These are phyloP conservation scores for Saccostrea glomerata DNA, from an alignment of 1,140 invertebrate genomes.

Conservation along the genomic window DNA sequence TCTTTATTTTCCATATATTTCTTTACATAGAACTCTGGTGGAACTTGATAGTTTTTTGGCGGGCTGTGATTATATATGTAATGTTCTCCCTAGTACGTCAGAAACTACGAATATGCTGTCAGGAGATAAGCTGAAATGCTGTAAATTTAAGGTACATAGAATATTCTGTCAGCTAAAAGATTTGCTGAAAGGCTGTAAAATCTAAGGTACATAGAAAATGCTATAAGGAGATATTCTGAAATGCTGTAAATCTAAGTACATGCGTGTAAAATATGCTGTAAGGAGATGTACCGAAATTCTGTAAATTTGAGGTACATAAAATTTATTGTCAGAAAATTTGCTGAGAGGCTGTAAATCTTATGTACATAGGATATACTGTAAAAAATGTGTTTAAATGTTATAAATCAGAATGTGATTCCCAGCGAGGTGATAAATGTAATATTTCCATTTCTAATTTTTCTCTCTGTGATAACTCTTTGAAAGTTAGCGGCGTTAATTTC, in stretches of 20 bases:
- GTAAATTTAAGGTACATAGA: conserved; percentile 46
- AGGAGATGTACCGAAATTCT: conserved; percentile 79
- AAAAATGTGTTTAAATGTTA: no score
- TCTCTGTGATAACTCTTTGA: no score
- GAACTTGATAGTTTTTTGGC: conserved; percentile 78
- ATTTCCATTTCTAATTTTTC: no score
- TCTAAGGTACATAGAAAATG: background rate
- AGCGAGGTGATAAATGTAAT: no score
- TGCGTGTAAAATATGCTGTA: conserved; percentile 79
- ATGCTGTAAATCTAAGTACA: background rate
- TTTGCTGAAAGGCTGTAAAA: background rate
- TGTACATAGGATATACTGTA: background rate
- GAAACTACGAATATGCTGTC: conserved; percentile 81
- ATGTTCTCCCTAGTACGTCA: conserved; percentile 81
- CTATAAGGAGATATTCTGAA: background rate
- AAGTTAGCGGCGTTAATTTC: no score
- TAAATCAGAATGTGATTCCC: no score
- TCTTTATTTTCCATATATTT: background rate
- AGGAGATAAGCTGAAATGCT: conserved; percentile 79
- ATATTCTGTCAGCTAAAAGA: background rate
- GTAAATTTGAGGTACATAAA: conserved; percentile 45
- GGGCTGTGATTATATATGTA: conserved; percentile 82
- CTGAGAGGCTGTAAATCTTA: background rate
- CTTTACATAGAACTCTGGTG: conserved; percentile 57
- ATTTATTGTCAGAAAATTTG: background rate